Evolutionary conservation across 1,140 invertebrate species (phyloP).

Genomic region (Drosophila repletoides): DNA sequence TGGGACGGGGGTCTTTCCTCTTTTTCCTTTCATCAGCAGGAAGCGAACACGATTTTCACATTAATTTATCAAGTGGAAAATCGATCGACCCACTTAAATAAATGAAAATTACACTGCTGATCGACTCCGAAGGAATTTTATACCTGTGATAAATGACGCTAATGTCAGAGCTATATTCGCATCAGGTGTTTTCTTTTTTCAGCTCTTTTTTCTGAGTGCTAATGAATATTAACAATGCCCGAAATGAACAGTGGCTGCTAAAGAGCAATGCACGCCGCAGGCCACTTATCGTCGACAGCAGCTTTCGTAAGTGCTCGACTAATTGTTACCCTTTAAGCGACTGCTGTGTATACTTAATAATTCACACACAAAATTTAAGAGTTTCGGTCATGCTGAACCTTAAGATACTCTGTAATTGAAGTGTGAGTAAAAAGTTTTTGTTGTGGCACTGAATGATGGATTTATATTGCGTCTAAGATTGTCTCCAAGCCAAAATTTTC

Average conservation of each 20-base stretch:
- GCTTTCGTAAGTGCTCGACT: neutral
- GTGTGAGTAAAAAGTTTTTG: too few relatives aligned
- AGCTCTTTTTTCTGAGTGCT: conserved; percentile 18
- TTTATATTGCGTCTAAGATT: too few relatives aligned
- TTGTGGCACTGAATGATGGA: too few relatives aligned
- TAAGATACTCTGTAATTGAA: too few relatives aligned
- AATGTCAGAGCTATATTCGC: conserved; percentile 31
- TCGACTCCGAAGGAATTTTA: neutral
- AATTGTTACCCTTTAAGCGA: neutral
- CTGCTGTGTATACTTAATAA: neutral
- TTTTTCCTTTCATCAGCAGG: too few relatives aligned
- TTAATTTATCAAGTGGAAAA: conserved; percentile 19
- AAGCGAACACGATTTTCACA: too few relatives aligned
- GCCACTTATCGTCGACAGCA: conserved; percentile 2
- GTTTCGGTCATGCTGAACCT: neutral
- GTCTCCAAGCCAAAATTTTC: neutral
- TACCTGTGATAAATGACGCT: conserved; percentile 60
- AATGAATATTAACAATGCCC: conserved; percentile 63
- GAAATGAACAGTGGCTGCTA: conserved; percentile 37
- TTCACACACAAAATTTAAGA: neutral
- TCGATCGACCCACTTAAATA: conserved; percentile 33
- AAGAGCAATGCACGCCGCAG: conserved; percentile 54
- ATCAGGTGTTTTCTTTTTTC: conserved; percentile 34
- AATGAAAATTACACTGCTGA: conserved; percentile 20
- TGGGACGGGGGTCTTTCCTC: neutral